Evolutionary conservation across 2,888 invertebrate genomes (phyloP), one percentile per base, ranked within the genome.

Genomic region (Polia nebulosa): DNA sequence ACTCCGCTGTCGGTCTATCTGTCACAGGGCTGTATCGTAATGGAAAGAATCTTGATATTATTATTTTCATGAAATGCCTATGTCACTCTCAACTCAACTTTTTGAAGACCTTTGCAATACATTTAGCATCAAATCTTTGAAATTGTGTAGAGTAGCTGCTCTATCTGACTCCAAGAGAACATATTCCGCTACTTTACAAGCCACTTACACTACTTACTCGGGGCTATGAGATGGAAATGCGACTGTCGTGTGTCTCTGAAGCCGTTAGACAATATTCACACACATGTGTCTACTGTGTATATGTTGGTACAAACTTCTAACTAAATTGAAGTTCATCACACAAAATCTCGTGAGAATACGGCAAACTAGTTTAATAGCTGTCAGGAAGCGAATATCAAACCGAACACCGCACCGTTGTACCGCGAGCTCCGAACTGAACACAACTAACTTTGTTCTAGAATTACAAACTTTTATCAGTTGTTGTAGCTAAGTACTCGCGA

Each of bases 321-420:
- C 52, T 72, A 13, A 57, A 44, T 56, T 45, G 27, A 41, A 65
- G 41, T 58, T 72, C 15, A 36, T 55, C 34, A 41, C 57, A 64
- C 53, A 60, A 27, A n/a, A 17, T 29, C 41, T 64, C 64, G 27
- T 41, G 58, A 47, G 41, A 20, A 36, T 55, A 36, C 15, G 29
- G 25, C 41, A 9, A 59, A 44, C 65, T 58, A 57, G 57, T 52
- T 36, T 20, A 58, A 36, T 49, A 65, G 15, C 41, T 55, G 73
- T 55, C 74, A 44, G 25, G 52, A 53, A 52, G 39, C 52, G 27
- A 27, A 47, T 27, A 45, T 52, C 57, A 64, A 47, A 47, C 45
- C 39, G 27, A 51, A 25, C 20, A 41, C 29, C 72, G 32, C 32
- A 49, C 52, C 3, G 52, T 7, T 20, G 32, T 17, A 2, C 34